Evolutionary conservation across 92 coral and sea anemone genomes (phyloP), one percentile per base, ranked within the genome.

Genomic region (Zoanthus sociatus): DNA sequence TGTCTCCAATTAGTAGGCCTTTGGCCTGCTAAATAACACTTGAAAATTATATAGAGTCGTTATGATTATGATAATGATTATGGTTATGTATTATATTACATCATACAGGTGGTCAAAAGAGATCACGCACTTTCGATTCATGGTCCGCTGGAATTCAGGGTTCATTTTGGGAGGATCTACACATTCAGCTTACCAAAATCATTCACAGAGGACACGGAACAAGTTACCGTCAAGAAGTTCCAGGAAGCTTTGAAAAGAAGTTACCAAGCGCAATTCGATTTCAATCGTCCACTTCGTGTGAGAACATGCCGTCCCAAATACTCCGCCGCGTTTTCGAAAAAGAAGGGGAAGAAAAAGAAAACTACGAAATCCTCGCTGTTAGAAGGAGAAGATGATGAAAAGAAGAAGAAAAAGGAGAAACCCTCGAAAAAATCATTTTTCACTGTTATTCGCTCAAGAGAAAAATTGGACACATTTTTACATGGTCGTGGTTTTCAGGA

Each of bases 131-230:
- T 87, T 3, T 78, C 94, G 31, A 70, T 97, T 10, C 99, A 97
- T 50, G 99, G 99, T 8, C 84, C 54, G 42, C 76, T 95, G 91
- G 98, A 93, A 73, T 97, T 97, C 48, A 92, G 89, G 17, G 95
- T 95, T 10, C 98, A 92, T 82, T 95, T 97, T 69, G 99, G 99
- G 9, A 93, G 99, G 16, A 89, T 95, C 26, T 97, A 97, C 87
- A 95, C 94, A 21, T 93, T 97, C 53, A 91, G 94, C 71, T 88
- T 97, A 69, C 98, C 99, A 6, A 92, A 93, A 60, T 92, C 98
- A 32, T 93, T 95, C 71, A 93, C 94, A 7, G 99, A 97, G 17
- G 99, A 97, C 90, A 87, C 96, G 15, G 99, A 95, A 60, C 86
- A 95, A 7, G 95, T 96, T 1, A 95, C 98, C 32, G 88, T 97